Evolutionary conservation across 2,113 vertebrate species (phyloP), one percentile per base, ranked within the genome.

Genomic region (Clarias gariepinus): DNA sequence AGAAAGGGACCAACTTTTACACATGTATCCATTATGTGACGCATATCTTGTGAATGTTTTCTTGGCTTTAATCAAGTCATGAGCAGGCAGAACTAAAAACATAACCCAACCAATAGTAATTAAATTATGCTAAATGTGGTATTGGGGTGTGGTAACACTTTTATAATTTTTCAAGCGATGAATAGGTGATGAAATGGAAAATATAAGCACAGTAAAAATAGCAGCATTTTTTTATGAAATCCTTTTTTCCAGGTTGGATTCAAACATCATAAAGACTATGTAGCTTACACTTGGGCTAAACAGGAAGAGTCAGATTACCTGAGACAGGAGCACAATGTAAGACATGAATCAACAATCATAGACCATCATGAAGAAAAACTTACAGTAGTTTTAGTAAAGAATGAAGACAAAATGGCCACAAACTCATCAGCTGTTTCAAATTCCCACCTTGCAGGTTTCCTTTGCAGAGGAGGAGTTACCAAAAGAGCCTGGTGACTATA

Each of bases 181-280:
- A 33, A 30, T 13, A 30, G 30, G 2, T 6, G 16, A 68, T 21
- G 16, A 71, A 41, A 41, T 11, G 33, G 10, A 10, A 23, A 11
- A 73, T 71, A 10, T 25, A 23, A 74, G 33, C 19, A 25, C 1
- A 74, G 3, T 9, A 68, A 68, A 33, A 30, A 30, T 12, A 4
- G n/a, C 5, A 2, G 12, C 66, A 16, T 68, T 68, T 47, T 23
- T 57, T 57, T 21, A 55, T 83, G 11, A 5, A 60, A 25, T 55
- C 5, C 87, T 79, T 64, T 78, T 81, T 81, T 79, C 12, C 88
- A 99, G 98, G 98, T 99, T 92, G 98, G 98, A 55, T 99, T 99
- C 93, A 97, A 96, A 82, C 98, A 99, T 89, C 96, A 96, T 87
- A 99, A 99, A 90, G 98, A 99, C 91, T 99, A 99, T 0, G 96